Conservation (phyloP, 2,888 invertebrate genomes). For the Philaethria dido region DNA sequence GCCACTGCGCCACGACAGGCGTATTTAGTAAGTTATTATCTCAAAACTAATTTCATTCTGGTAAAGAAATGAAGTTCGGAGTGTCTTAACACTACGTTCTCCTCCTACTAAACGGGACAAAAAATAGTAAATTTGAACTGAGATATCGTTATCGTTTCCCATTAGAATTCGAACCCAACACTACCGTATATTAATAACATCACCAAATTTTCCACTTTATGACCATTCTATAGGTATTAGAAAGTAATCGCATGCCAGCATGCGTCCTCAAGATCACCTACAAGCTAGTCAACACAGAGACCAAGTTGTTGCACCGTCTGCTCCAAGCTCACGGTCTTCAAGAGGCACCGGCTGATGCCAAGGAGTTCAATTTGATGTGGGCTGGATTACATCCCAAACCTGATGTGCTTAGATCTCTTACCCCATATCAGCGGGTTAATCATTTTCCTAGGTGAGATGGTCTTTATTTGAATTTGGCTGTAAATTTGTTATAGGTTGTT, state of each 20-base stretch:
- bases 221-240: conserved; percentile 62
- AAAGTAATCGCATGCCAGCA: conserved; percentile 85
- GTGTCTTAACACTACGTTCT: no score
- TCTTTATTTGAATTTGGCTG: background rate
- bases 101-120: no score
- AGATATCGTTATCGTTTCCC: no score
- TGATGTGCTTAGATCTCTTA: conserved; percentile 90
- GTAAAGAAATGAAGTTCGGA: no score
- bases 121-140: no score
- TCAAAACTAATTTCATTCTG: no score
- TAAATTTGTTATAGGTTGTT: no score
- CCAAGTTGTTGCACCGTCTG: conserved; percentile 89
- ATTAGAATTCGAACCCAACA: no score
- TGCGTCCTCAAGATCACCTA: conserved; percentile 89
- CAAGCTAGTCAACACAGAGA: conserved; percentile 92
- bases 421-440: conserved; percentile 96
- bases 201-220: conserved; percentile 1
- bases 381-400: conserved; percentile 96
- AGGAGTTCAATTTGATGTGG: conserved; percentile 95
- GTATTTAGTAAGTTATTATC: no score
- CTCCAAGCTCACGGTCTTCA: conserved; percentile 90
- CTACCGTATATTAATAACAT: background rate
- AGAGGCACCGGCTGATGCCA: conserved; percentile 84
- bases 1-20: no score
- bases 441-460: conserved; percentile 92